Conservation (phyloP, 2,888 invertebrate genomes). For the Andrena bicolor region DNA sequence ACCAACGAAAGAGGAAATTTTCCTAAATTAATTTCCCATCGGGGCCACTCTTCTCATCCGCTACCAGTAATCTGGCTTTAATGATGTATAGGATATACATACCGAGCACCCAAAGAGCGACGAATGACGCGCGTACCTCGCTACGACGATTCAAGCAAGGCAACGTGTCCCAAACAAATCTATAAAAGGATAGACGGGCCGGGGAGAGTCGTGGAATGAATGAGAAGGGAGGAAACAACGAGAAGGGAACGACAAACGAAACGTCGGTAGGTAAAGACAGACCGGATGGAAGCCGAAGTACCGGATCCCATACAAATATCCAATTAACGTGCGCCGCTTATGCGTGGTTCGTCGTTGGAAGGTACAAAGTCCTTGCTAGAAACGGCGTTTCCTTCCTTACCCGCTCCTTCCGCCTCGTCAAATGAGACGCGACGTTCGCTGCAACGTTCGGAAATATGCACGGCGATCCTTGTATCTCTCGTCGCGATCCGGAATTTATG, state of each 20-base stretch:
- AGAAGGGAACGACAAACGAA: conserved; percentile 40
- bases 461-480: conserved; percentile 26
- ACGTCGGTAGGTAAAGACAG: conserved; percentile 59
- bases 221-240: conserved; percentile 18
- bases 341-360: conserved; percentile 44
- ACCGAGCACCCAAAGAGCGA: not conserved
- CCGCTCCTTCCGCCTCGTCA: conserved; percentile 2
- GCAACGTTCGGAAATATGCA: conserved; percentile 42
- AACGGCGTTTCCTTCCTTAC: conserved; percentile 8
- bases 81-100: not conserved
- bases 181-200: conserved; percentile 7
- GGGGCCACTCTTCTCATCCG: too few relatives aligned
- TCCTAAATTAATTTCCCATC: too few relatives aligned
- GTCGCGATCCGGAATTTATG: conserved; percentile 66
- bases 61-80: too few relatives aligned
- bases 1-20: too few relatives aligned
- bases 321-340: conserved; percentile 75
- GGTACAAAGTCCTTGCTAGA: conserved; percentile 35
- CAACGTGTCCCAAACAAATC: conserved; percentile 2
- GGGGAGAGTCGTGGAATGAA: conserved; percentile 3
- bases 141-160: not conserved
- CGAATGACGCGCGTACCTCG: not conserved
- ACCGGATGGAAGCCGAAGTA: conserved; percentile 79
- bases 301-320: conserved; percentile 81
- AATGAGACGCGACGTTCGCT: conserved; percentile 51